Base-by-base conservation (phyloP, 2,797 vertebrate genomes). In the Hippopotamyrus pictus region DNA sequence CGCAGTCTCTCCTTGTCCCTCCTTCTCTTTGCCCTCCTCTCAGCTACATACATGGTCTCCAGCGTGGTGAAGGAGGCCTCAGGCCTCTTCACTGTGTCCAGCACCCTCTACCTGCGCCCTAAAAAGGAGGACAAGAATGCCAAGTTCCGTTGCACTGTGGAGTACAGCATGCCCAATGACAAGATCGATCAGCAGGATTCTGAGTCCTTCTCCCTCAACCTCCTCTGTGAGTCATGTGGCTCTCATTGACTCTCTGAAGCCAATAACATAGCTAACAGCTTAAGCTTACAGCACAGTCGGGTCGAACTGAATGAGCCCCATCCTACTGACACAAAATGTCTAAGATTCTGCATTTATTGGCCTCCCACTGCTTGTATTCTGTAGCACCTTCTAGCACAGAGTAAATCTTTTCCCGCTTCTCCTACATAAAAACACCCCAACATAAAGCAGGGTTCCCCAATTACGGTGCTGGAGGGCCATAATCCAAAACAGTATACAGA, bases 61-160 rank as follows among this genome's bases (percentile, higher is more conserved):
- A 96, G 96, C 0, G 93, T 95, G 0, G 96, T 97, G 82, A 97
- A 94, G 57, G 97, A 98, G 93, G 93, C 97, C 0, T 97, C 97
- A 0, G 96, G 96, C 9, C 96, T 98, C 44, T 94, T 50, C 89
- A 97, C 97, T 0, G 89, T 97, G 89, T 94, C 90, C 90, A 98
- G 95, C 92, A 93, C 86, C 0, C 95, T 98, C 88, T 96, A 96
- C 93, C 95, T 97, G 93, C 93, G 92, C 57, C 95, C 94, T 12
- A 92, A 19, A 8, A 98, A 97, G 93, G 91, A 92, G 0, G 97
- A 98, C 89, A 95, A 94, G 41, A 94, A 97, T 69, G 94, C 96
- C 0, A 57, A 33, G 62, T 97, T 97, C 92, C 93, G 94, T 83
- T 98, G 97, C 92, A 93, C 91, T 0, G 96, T 96, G 59, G 95